phyloP scores from a whole-genome alignment of 2,113 vertebrate species.

The Gymnobelideus leadbeateri region DNA sequence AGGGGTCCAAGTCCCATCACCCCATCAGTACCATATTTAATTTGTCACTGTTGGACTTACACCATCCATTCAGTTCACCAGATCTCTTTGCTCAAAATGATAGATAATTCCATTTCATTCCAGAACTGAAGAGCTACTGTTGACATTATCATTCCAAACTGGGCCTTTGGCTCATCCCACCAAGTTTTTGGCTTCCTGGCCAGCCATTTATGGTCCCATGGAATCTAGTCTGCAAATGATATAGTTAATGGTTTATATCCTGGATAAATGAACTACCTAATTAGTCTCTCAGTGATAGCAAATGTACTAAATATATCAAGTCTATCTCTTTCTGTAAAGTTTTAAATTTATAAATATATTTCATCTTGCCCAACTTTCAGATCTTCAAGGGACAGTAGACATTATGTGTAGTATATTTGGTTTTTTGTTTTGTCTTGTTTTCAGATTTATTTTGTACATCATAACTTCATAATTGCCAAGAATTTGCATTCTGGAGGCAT shows the following conservation, averaged over 20 bases:
- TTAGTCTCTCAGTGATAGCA: background rate
- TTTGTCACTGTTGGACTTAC: background rate
- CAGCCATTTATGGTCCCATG: background rate
- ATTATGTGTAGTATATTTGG: conserved; percentile 33
- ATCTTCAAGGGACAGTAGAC: conserved; percentile 27
- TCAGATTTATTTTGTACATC: background rate
- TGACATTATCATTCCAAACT: background rate
- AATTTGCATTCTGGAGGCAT: background rate
- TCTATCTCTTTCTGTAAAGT: background rate
- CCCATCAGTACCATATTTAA: too few species aligned
- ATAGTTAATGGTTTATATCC: background rate
- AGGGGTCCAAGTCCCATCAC: too few species aligned
- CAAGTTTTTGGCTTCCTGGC: background rate
- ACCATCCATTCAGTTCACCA: background rate
- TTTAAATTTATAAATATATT: background rate
- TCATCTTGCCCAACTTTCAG: background rate
- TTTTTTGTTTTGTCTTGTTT: conserved; percentile 7
- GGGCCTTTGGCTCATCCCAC: background rate
- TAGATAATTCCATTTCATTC: background rate
- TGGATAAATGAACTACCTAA: background rate
- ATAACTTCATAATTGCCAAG: conserved; percentile 26
- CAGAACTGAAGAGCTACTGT: background rate
- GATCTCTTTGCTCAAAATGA: background rate
- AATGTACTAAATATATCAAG: too few species aligned
- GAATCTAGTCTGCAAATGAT: background rate